Percentiles rank a stretch among this genome's conserved stretches.
Evolutionary conservation across 2,113 vertebrate species (phyloP).

Genomic region (Lophotis ruficrista): DNA sequence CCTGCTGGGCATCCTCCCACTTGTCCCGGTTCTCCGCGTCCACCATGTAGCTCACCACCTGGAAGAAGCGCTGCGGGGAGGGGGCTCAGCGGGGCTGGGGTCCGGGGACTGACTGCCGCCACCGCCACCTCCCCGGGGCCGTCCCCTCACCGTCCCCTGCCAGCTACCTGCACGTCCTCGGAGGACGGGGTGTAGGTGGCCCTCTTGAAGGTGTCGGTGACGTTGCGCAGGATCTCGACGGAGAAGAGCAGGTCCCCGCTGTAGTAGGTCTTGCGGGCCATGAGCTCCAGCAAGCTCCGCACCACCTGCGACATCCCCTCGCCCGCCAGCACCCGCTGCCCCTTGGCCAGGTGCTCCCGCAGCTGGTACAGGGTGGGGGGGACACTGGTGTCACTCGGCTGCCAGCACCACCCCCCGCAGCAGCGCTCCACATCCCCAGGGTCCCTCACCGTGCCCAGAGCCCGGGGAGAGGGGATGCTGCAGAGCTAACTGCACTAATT

Average conservation of each 20-base stretch:
- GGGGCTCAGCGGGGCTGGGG: neutral
- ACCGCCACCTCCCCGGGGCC: neutral
- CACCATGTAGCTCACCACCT: constrained; percentile 97
- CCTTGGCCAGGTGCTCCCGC: constrained; percentile 98
- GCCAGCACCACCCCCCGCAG: neutral
- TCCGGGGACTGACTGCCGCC: neutral
- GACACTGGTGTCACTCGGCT: neutral
- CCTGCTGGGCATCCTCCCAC: constrained; percentile 97
- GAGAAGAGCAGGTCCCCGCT: constrained; percentile 99
- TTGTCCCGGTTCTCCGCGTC: constrained; percentile 92
- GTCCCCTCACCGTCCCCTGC: neutral
- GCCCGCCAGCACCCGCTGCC: constrained; percentile 97
- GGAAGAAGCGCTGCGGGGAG: constrained; percentile 92
- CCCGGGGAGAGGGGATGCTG: accelerated
- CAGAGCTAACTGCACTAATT: neutral
- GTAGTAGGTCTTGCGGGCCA: constrained; percentile 94
- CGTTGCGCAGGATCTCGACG: constrained; percentile 98
- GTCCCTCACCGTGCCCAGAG: accelerated
- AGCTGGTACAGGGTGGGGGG: constrained; percentile 73
- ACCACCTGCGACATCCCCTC: constrained; percentile 99
- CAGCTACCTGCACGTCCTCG: constrained; percentile 93
- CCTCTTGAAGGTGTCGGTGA: constrained; percentile 99
- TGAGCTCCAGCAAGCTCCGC: constrained; percentile 92
- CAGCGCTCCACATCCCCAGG: accelerated
- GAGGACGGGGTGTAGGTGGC: constrained; percentile 95